These are phyloP conservation scores for Megalops cyprinoides DNA, from an alignment of 2,797 vertebrate species.

Conservation along the genomic window DNA sequence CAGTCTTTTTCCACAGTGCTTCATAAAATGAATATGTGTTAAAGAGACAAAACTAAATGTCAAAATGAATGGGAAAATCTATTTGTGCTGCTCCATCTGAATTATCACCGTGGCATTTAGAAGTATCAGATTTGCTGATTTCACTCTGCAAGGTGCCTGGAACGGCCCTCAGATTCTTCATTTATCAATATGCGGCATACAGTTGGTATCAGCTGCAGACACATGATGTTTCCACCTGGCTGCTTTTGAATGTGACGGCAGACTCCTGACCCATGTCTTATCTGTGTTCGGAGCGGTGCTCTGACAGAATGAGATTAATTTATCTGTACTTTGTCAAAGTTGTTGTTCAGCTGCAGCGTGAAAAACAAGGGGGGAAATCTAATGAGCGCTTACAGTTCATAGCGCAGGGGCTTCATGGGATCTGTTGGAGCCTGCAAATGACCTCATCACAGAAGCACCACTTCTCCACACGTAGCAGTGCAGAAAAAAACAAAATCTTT, in stretches of 20 bases:
- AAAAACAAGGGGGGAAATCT: conserved; percentile 19
- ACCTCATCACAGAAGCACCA: neutral
- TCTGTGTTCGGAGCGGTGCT: neutral
- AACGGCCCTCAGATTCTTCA: neutral
- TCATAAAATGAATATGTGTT: neutral
- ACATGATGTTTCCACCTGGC: neutral
- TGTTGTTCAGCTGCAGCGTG: neutral
- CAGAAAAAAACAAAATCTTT: neutral
- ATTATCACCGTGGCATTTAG: conserved; percentile 14
- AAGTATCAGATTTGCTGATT: neutral
- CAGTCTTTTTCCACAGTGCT: neutral
- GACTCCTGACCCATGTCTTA: conserved; percentile 19
- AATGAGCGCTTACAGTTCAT: conserved; percentile 9
- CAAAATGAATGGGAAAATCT: neutral
- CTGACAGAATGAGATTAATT: conserved; percentile 20
- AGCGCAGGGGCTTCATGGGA: neutral
- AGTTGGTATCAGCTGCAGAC: neutral
- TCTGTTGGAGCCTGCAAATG: neutral
- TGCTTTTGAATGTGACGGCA: conserved; percentile 5
- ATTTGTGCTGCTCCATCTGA: neutral
- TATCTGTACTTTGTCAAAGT: conserved; percentile 3
- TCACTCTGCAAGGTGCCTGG: neutral
- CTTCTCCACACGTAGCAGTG: neutral
- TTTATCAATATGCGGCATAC: conserved; percentile 6
- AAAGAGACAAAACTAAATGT: conserved; percentile 14